A percentile compares a stretch with the other conserved stretches of the same genome.
Evolutionary conservation across 2,888 invertebrate genomes (phyloP).

Genomic region (Hyposoter didymator): DNA sequence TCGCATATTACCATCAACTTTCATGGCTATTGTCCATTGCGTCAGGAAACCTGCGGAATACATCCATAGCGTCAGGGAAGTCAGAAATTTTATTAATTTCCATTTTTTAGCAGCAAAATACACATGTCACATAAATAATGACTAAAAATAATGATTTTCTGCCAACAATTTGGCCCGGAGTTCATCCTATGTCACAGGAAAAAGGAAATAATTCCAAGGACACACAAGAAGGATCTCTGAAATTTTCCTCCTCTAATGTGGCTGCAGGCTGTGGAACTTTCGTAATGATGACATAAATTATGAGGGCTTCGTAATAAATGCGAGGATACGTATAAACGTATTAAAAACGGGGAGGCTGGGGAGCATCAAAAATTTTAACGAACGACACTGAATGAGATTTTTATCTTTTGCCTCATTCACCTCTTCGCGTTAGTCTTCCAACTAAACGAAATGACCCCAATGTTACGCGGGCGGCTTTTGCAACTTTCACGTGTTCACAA

Average conservation of each 20-base stretch:
- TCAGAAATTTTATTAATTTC: not conserved
- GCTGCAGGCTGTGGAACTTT: conserved; percentile 24
- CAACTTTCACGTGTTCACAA: conserved; percentile 26
- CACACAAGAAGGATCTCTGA: not conserved
- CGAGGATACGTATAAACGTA: conserved; percentile 10
- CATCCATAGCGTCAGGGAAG: not conserved
- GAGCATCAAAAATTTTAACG: conserved; percentile 51
- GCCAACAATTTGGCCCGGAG: not conserved
- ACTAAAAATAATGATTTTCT: not conserved
- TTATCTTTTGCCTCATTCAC: conserved; percentile 52
- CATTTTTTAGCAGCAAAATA: not conserved
- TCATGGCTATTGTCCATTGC: too few relatives aligned
- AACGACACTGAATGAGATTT: conserved; percentile 59
- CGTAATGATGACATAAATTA: conserved; percentile 32
- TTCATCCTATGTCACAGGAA: not conserved
- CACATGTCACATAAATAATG: conserved; percentile 1
- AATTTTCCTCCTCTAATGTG: not conserved
- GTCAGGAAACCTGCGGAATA: too few relatives aligned
- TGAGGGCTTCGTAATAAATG: conserved; percentile 5
- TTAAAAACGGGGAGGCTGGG: conserved; percentile 10
- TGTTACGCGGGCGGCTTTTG: conserved; percentile 31
- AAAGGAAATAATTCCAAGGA: not conserved
- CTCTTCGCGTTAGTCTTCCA: conserved; percentile 17
- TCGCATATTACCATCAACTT: too few relatives aligned
- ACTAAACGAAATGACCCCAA: conserved; percentile 56